Percentiles rank a stretch among this genome's conserved stretches.
Evolutionary conservation across 2,797 vertebrate species (phyloP).

Genomic region (Acanthurus tractus): DNA sequence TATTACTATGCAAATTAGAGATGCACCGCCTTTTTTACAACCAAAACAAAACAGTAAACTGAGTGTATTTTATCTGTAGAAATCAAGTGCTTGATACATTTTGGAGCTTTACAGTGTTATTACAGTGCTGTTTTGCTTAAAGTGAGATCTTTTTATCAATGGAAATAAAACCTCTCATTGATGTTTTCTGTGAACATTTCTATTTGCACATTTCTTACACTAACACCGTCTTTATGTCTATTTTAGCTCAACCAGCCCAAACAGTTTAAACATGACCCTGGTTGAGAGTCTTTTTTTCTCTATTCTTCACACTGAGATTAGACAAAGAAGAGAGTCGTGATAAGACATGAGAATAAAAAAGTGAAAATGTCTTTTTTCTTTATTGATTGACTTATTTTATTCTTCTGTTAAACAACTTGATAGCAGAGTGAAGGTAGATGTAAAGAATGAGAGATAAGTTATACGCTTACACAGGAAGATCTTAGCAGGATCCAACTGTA

Average conservation of each 20-base stretch:
- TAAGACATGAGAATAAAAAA: not conserved
- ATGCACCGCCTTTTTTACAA: slow-evolving; percentile 53
- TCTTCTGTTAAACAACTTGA: slow-evolving; percentile 42
- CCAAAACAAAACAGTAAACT: slow-evolving; percentile 59
- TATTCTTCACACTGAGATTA: not conserved
- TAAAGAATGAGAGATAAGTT: slow-evolving; percentile 19
- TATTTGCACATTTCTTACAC: not conserved
- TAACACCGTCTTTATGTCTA: not conserved
- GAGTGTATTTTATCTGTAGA: slow-evolving; percentile 40
- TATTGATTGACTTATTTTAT: slow-evolving; percentile 34
- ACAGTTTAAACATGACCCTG: too few species aligned
- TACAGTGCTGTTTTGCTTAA: not conserved
- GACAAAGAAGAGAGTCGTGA: not conserved
- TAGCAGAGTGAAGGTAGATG: slow-evolving; percentile 45
- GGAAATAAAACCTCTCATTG: not conserved
- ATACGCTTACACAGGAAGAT: slow-evolving; percentile 21
- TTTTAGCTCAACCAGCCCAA: not conserved
- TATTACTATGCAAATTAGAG: slow-evolving; percentile 75
- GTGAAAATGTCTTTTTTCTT: slow-evolving; percentile 1
- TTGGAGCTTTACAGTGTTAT: slow-evolving; percentile 30
- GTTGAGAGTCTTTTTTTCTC: too few species aligned
- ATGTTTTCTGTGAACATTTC: not conserved
- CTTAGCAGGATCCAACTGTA: slow-evolving; percentile 42
- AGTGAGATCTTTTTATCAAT: not conserved
- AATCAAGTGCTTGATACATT: slow-evolving; percentile 26